Percentiles rank a stretch among this genome's conserved stretches.
Evolutionary conservation across 2,888 invertebrate species (phyloP).

Genomic region (Macaria notata): DNA sequence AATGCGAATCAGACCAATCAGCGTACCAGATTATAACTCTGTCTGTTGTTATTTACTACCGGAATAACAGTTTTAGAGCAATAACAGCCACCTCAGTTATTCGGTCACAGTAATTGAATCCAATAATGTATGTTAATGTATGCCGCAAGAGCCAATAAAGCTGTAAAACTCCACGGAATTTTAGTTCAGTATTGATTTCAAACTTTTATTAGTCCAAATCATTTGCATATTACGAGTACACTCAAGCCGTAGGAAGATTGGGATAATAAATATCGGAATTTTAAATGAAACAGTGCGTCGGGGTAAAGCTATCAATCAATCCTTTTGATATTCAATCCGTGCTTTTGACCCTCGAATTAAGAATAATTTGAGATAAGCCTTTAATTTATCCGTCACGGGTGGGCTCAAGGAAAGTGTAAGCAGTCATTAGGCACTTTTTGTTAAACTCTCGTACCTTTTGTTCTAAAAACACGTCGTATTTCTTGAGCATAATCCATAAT

Average conservation of each 20-base stretch:
- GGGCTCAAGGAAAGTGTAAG: slow-evolving; percentile 72
- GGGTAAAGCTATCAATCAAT: slow-evolving; percentile 73
- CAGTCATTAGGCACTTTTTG: slow-evolving; percentile 72
- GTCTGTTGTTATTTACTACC: slow-evolving; percentile 22
- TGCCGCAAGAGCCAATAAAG: slow-evolving; percentile 28
- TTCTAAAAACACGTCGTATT: slow-evolving; percentile 68
- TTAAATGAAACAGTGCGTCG: slow-evolving; percentile 49
- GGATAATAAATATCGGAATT: slow-evolving; percentile 52
- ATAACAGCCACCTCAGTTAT: slow-evolving; percentile 25
- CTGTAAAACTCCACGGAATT: slow-evolving; percentile 22
- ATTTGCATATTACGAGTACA: slow-evolving; percentile 25
- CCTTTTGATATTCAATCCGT: slow-evolving; percentile 74
- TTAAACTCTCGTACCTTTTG: slow-evolving; percentile 67
- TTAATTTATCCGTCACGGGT: slow-evolving; percentile 78
- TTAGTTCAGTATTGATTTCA: slow-evolving; percentile 30
- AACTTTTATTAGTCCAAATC: slow-evolving; percentile 36
- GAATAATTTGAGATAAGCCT: slow-evolving; percentile 79
- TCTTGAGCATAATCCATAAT: slow-evolving; percentile 74
- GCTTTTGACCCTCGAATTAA: slow-evolving; percentile 77
- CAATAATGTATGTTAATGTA: slow-evolving; percentile 29
- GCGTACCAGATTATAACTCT: too few relatives aligned
- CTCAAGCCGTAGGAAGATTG: slow-evolving; percentile 49
- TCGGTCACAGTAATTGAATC: slow-evolving; percentile 29
- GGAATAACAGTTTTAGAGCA: slow-evolving; percentile 28
- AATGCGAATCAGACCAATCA: too few relatives aligned